Evolutionary conservation across 1,140 invertebrate species (phyloP), one percentile per base, ranked within the genome.

Genomic region (Penaeus chinensis): DNA sequence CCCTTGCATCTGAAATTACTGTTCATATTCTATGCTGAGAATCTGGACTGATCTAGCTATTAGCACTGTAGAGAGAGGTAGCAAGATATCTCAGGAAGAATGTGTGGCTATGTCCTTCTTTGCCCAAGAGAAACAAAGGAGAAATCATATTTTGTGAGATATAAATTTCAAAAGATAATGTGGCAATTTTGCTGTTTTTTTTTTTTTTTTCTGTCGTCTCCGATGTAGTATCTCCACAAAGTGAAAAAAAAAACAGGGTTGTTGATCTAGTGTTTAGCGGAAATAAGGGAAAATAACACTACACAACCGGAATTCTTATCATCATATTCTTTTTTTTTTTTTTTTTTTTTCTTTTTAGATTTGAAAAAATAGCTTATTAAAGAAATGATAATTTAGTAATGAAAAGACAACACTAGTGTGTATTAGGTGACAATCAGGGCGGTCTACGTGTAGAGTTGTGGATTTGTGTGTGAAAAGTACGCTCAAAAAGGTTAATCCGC

Each of bases 41-140:
- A 69, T 82, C 63, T 76, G 80, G 80, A 82, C 86, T 77, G 71
- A 82, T 87, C 81, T 87, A 87, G 86, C 32, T 87, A 76, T 69
- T 87, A 87, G 80, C 80, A 77, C 47, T 78, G 66, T 87, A 87
- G 85, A 82, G 27, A 79, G 85, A 87, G 69, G 66, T 87, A 87
- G 86, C 77, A 86, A 66, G 86, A 87, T 47, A 87, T 87, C 86
- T 87, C 86, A 87, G 86, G 86, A 82, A 87, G 69, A 66, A 83
- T 77, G 86, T 54, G 66, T 82, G 79, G 69, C 63, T 54, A 87
- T 47, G 74, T 79, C 82, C 22, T 86, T 42, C 77, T 87, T 86
- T 74, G 61, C 61, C 32, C n/a, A 19, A 74, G 71, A 54, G 54
- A 54, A 54, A 54, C 10, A 54, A 54, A 16, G 54, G 16, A 16